Conservation (phyloP, 2,797 vertebrate genomes). For the Eidolon dupreanum region DNA sequence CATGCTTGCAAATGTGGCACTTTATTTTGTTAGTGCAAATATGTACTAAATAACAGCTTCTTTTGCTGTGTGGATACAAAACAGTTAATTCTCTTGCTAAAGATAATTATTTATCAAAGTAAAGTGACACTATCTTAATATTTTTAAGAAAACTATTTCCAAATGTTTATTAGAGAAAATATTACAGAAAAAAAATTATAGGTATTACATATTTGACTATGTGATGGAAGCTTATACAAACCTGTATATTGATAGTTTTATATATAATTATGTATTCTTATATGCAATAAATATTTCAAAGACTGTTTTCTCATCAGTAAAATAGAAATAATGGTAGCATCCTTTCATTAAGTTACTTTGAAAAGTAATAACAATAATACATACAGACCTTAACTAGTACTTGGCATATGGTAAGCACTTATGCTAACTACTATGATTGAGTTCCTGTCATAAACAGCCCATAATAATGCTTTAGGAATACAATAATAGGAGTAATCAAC, state of each 20-base stretch:
- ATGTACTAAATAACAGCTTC: not conserved
- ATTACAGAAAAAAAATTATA: not conserved
- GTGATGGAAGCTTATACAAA: not conserved
- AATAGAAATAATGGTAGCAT: not conserved
- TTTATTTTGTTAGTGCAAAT: slow-evolving; percentile 43
- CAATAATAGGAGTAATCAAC: not conserved
- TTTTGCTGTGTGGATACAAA: not conserved
- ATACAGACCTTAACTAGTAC: not conserved
- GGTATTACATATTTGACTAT: not conserved
- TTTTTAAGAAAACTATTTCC: not conserved
- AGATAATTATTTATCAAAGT: slow-evolving; percentile 15
- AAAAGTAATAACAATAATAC: not conserved
- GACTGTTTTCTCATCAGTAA: not conserved
- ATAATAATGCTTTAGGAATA: not conserved
- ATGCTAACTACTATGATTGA: not conserved
- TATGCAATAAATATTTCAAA: not conserved
- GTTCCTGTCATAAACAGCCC: not conserved
- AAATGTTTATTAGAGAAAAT: slow-evolving; percentile 20
- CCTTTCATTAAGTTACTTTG: slow-evolving; percentile 16
- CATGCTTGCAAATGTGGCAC: not conserved
- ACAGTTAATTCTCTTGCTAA: not conserved
- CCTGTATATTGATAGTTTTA: not conserved
- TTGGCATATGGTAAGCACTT: not conserved
- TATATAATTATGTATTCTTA: not conserved
- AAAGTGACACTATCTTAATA: slow-evolving; percentile 29